Conservation (phyloP, 2,113 vertebrate genomes). For the Brachyhypopomus gauderio region DNA sequence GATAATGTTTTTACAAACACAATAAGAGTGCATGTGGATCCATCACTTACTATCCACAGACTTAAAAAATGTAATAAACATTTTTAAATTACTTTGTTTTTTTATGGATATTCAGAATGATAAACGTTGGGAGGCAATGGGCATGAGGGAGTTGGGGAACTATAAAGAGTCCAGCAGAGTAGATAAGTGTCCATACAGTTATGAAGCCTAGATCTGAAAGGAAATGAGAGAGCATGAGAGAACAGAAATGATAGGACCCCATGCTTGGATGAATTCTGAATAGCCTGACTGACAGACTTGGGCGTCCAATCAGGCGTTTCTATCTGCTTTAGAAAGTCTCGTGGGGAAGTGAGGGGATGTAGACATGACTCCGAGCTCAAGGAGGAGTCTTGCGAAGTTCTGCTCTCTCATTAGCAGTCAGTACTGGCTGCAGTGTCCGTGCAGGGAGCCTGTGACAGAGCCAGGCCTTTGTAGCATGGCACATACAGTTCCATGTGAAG, state of each 20-base stretch:
- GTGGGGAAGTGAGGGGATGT: background rate
- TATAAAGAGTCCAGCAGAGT: background rate
- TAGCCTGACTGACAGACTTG: conserved; percentile 30
- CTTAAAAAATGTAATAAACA: conserved; percentile 50
- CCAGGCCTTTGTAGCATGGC: background rate
- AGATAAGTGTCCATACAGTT: background rate
- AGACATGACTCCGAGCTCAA: background rate
- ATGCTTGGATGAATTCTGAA: conserved; percentile 15
- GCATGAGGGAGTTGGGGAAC: background rate
- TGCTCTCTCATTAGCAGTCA: conserved; percentile 18
- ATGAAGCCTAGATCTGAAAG: background rate
- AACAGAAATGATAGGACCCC: background rate
- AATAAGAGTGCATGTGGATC: conserved; percentile 58
- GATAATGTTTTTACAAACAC: conserved; percentile 61
- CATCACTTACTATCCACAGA: conserved; percentile 55
- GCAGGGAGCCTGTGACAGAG: conserved; percentile 23
- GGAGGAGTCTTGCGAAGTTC: conserved; percentile 3
- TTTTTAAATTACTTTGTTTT: conserved; percentile 50
- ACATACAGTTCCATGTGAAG: conserved; percentile 5
- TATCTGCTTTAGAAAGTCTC: background rate
- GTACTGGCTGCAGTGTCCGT: background rate
- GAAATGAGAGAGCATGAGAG: conserved; percentile 25
- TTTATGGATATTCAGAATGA: conserved; percentile 59
- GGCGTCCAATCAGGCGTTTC: conserved; percentile 18
- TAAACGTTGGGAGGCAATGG: conserved; percentile 42